These are phyloP conservation scores for Empidonax traillii DNA, from an alignment of 2,113 vertebrate genomes.

Conservation along the genomic window DNA sequence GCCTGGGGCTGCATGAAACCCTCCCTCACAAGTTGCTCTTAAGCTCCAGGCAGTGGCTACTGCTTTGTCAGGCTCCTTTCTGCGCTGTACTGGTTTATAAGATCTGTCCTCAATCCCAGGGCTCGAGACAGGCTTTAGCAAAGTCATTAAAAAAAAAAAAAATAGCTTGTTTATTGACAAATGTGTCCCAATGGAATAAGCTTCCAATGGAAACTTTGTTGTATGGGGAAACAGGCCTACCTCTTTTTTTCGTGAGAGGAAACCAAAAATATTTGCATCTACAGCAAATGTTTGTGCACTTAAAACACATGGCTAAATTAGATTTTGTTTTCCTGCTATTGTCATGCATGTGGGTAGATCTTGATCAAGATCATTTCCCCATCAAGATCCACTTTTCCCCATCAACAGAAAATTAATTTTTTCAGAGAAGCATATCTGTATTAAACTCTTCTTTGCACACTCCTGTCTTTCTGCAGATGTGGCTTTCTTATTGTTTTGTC, in stretches of 20 bases:
- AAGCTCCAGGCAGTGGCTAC: fast-evolving
- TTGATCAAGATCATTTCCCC: neutral
- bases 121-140: neutral
- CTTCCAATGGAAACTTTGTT: neutral
- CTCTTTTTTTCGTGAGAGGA: neutral
- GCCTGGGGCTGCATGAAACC: neutral
- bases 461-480: neutral
- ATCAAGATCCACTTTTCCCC: neutral
- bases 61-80: neutral
- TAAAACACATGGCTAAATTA: neutral
- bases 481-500: neutral
- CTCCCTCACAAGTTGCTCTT: fast-evolving
- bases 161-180: neutral
- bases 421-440: neutral
- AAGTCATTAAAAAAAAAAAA: neutral
- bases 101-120: neutral
- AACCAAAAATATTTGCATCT: neutral
- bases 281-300: neutral
- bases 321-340: neutral
- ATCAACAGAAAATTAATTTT: neutral
- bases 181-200: neutral
- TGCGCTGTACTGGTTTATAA: neutral
- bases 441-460: neutral
- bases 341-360: neutral
- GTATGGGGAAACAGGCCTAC: neutral